Conservation (phyloP, 2,113 vertebrate genomes). For the Scalopus aquaticus region DNA sequence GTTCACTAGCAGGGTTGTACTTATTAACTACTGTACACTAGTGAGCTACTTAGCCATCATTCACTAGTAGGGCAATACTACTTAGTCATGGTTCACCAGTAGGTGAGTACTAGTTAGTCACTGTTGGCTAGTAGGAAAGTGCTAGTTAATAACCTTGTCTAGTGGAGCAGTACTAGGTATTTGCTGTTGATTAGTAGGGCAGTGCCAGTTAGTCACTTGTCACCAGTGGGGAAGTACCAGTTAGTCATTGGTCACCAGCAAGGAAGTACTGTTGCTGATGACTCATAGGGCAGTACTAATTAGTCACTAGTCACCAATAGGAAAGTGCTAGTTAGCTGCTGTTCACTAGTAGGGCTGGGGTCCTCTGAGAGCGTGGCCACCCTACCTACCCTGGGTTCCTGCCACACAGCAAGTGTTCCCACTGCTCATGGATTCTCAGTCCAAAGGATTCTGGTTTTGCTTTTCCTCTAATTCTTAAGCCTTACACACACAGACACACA, state of each 20-base stretch:
- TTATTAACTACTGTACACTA: too few relatives aligned
- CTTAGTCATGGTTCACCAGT: not conserved
- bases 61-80: not conserved
- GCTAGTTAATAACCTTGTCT: not conserved
- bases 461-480: not conserved
- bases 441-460: not conserved
- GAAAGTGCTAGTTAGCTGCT: not conserved
- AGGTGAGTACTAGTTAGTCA: not conserved
- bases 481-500: too few relatives aligned
- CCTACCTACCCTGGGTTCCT: not conserved
- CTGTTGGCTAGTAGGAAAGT: fast-evolving
- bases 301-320: not conserved
- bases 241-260: not conserved
- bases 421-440: not conserved
- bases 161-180: too few relatives aligned
- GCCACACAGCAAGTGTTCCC: not conserved
- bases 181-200: not conserved
- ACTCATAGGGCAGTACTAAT: not conserved
- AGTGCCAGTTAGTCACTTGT: not conserved
- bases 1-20: not conserved
- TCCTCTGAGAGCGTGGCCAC: not conserved
- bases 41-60: not conserved
- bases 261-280: not conserved
- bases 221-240: not conserved
- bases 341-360: too few relatives aligned